Base-by-base conservation (phyloP, 2,888 invertebrate genomes). In the Eulithis testata region DNA sequence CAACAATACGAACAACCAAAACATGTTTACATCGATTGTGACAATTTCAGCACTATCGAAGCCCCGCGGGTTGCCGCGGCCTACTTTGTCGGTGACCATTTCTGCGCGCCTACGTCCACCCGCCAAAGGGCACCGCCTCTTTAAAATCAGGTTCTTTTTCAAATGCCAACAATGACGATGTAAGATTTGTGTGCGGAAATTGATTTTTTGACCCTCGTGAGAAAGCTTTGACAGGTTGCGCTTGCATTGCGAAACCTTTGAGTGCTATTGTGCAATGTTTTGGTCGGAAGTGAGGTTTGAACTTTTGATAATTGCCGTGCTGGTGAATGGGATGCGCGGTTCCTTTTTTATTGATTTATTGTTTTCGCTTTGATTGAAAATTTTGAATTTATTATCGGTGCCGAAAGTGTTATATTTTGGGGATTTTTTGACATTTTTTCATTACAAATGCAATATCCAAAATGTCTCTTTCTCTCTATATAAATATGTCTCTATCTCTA, bases 161-260 rank as follows among this genome's bases (percentile, higher is more conserved):
- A 90, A 87, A 85, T 79, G 76, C 79, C 88, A 86, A 92, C 93
- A 93, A 93, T 92, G 91, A 91, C 90, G 76, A 73, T 72, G 87
- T 81, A 84, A 88, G 87, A 91, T 91, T 92, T 91, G 91, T 92
- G 90, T 92, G 91, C 93, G 92, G 93, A 93, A 91, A 92, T 92
- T 89, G 91, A 88, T 91, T 91, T 92, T 92, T 92, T 89, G 81
- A 85, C 80, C 76, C 78, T 78, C 89, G 89, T 90, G 91, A 88
- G 91, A 91, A 90, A 86, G 85, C 86, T 87, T 88, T 89, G 91
- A 87, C 90, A 88, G 89, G 89, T 89, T 88, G 83, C 78, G 66
- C 63, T 59, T 80, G 80, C 52, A 52, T 81, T 82, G 83, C 82
- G 68, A 82, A 83, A 82, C 76, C 74, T 70, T 77, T 76, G 70